Evolutionary conservation across 1,140 invertebrate species (phyloP), one percentile per base, ranked within the genome.

Genomic region (Drosophila athabasca): DNA sequence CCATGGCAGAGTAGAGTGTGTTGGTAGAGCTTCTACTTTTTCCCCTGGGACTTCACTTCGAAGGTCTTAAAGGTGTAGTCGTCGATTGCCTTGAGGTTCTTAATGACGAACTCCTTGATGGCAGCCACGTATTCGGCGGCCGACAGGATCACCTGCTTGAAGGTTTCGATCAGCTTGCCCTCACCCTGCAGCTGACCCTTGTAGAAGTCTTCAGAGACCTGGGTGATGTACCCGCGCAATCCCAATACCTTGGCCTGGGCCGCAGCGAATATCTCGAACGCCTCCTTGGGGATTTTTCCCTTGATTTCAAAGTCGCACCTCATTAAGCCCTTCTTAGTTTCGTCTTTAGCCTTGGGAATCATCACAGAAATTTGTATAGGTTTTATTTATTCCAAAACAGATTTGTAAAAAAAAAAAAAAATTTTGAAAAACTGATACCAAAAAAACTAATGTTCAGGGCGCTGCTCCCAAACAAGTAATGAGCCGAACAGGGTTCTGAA

Each of bases 41-140:
- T 2, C 9, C 35, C 2, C 2, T 50, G 4, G 11, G 8, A 17
- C 15, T 51, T 53, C 0, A 87, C 31, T 26, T 72, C 82, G 3
- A 87, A 87, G 1, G 52, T 26, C 13, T 82, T 19, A 22, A 62
- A 87, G 13, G 83, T 76, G 17, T 73, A 88, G 0, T 76, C 55
- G 22, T 58, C 2, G 8, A 87, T 83, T 6, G 7, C 13, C 44
- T 76, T 79, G 8, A 87, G 8, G n/a, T 87, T 87, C 7, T 59
- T 69, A 3, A 87, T 69, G n/a, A 73, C 13, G 29, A 87, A 83
- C 58, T 83, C 76, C 61, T 79, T 83, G 26, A 87, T 45, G 51
- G 79, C 79, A 1, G 67, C 51, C 44, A 88, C 59, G 29, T 73
- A 87, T n/a, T 83, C 83, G 6, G 22, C 50, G 6, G 83, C 83